Evolutionary conservation across 2,888 invertebrate species (phyloP).

Genomic region (Alsophila aescularia): DNA sequence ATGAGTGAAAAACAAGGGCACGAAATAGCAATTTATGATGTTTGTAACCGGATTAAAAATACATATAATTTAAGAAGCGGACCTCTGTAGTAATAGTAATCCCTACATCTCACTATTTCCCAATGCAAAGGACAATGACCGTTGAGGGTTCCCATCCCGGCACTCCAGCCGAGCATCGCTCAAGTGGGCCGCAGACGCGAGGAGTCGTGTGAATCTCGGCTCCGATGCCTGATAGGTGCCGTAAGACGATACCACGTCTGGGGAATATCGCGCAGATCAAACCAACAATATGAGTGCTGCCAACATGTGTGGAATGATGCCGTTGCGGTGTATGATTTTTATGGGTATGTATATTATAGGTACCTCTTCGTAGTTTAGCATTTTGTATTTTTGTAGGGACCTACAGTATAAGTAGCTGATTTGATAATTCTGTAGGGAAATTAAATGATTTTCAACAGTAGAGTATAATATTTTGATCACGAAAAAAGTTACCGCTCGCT

Average conservation of each 20-base stretch:
- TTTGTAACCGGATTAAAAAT: no score
- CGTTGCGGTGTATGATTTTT: conserved; percentile 39
- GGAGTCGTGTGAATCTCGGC: conserved; percentile 74
- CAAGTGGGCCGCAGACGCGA: conserved; percentile 48
- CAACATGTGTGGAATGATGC: conserved; percentile 74
- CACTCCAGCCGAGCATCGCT: conserved; percentile 39
- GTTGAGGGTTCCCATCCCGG: conserved; percentile 15
- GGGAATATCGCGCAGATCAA: conserved; percentile 66
- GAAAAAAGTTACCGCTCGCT: no score
- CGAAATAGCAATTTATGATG: no score
- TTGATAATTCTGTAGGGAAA: no score
- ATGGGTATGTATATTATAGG: background rate
- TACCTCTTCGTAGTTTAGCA: no score
- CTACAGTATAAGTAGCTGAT: no score
- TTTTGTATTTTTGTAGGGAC: no score
- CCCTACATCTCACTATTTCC: conserved; percentile 1
- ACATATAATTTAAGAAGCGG: no score
- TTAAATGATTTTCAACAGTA: no score
- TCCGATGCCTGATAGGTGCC: conserved; percentile 50
- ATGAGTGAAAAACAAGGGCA: no score
- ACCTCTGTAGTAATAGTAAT: background rate
- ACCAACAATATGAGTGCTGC: conserved; percentile 38
- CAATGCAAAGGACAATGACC: conserved; percentile 33
- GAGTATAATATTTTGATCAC: no score
- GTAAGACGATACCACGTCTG: conserved; percentile 80